Evolutionary conservation across 2,888 invertebrate genomes (phyloP).

Genomic region (Trypoxylon attenuatum): DNA sequence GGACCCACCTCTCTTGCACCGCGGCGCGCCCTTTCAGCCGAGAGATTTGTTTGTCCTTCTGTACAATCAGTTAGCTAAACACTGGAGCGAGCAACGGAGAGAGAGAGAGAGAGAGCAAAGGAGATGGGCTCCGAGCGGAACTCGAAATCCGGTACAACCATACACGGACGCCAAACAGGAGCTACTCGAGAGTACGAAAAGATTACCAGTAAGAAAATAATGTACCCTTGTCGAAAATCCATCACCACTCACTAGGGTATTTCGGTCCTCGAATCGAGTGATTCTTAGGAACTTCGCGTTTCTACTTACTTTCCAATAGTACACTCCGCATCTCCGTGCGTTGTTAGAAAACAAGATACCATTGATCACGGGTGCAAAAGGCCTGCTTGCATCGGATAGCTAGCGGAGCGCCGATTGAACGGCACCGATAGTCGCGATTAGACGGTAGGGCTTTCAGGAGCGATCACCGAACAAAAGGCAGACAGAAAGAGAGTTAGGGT

Average conservation of each 20-base stretch:
- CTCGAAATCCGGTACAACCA: no score
- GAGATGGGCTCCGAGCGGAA: not conserved
- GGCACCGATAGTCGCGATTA: not conserved
- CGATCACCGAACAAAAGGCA: not conserved
- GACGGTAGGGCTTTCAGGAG: not conserved
- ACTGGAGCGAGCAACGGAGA: no score
- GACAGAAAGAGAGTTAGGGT: not conserved
- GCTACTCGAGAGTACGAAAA: no score
- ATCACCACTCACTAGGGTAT: no score
- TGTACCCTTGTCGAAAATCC: no score
- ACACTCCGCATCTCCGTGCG: no score
- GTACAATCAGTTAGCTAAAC: conserved; percentile 54
- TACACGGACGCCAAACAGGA: no score
- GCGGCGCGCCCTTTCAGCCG: conserved; percentile 29
- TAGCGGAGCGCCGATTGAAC: not conserved
- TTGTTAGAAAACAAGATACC: no score
- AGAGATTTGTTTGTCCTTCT: conserved; percentile 53
- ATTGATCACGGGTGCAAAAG: not conserved
- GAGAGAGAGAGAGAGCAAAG: not conserved
- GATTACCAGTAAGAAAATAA: no score
- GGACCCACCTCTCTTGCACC: not conserved
- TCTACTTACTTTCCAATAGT: not conserved
- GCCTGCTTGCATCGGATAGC: not conserved
- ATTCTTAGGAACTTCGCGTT: no score
- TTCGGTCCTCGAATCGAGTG: no score